Evolutionary conservation across 2,888 invertebrate genomes (phyloP).

Genomic region (Tribolium freemani): DNA sequence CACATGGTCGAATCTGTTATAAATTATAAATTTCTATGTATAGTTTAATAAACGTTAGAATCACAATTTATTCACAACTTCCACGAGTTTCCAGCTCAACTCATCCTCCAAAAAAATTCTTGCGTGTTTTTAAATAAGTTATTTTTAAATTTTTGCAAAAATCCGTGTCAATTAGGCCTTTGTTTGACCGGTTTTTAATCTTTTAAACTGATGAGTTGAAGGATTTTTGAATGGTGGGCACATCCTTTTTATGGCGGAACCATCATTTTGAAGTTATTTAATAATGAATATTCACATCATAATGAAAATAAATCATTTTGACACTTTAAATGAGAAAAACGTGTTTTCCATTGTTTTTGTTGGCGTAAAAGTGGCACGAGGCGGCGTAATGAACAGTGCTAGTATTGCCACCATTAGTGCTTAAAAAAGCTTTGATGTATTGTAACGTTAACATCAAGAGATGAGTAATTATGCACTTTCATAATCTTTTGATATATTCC

Average conservation of each 20-base stretch:
- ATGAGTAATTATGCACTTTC: constrained; percentile 49
- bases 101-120: too few species aligned
- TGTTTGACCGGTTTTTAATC: background rate
- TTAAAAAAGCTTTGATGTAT: constrained; percentile 46
- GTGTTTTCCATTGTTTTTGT: constrained; percentile 53
- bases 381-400: constrained; percentile 40
- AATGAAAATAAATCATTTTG: constrained; percentile 50
- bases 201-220: background rate
- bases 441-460: constrained; percentile 47
- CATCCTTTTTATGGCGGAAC: constrained; percentile 3
- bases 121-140: too few species aligned
- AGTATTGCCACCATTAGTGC: constrained; percentile 37
- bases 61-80: too few species aligned
- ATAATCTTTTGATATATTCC: constrained; percentile 29
- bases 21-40: too few species aligned
- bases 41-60: too few species aligned
- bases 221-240: background rate
- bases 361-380: constrained; percentile 47
- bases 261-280: constrained; percentile 38
- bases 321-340: constrained; percentile 53
- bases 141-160: background rate
- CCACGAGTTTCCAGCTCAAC: too few species aligned
- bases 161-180: background rate
- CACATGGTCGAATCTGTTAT: too few species aligned
- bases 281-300: constrained; percentile 39